Evolutionary conservation across 2,888 invertebrate species (phyloP).

Genomic region (Abrostola tripartita): DNA sequence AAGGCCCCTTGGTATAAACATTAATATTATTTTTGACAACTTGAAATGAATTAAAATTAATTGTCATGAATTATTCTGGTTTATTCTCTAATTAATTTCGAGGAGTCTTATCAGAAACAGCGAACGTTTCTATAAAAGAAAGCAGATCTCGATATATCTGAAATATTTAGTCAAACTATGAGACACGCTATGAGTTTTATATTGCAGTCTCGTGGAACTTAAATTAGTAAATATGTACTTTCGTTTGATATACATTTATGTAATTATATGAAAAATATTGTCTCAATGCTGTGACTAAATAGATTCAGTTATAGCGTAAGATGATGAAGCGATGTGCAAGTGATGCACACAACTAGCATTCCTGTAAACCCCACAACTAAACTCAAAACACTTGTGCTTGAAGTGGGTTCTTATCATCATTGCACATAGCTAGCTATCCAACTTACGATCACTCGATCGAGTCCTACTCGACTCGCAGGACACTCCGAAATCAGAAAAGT

Average conservation of each 20-base stretch:
- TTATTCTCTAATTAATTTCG: background rate
- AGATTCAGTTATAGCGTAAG: too few species aligned
- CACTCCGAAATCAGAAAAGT: too few species aligned
- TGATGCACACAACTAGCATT: too few species aligned
- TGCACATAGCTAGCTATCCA: too few species aligned
- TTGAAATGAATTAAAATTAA: background rate
- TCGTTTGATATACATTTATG: too few species aligned
- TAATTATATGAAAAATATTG: too few species aligned
- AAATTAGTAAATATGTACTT: too few species aligned
- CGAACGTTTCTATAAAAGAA: background rate
- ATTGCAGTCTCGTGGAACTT: background rate
- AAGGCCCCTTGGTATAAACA: constrained; percentile 21
- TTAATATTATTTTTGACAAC: background rate
- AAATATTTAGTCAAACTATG: background rate
- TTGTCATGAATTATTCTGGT: background rate
- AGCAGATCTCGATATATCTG: background rate
- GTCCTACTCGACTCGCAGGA: too few species aligned
- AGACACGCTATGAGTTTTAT: background rate
- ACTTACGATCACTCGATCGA: too few species aligned
- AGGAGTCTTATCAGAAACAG: background rate
- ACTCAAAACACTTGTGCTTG: background rate
- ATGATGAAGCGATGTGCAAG: too few species aligned
- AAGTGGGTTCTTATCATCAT: too few species aligned
- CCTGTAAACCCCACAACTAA: background rate
- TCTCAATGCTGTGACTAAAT: too few species aligned